Evolutionary conservation across 2,888 invertebrate species (phyloP).

Genomic region (Amphimallon solstitiale): DNA sequence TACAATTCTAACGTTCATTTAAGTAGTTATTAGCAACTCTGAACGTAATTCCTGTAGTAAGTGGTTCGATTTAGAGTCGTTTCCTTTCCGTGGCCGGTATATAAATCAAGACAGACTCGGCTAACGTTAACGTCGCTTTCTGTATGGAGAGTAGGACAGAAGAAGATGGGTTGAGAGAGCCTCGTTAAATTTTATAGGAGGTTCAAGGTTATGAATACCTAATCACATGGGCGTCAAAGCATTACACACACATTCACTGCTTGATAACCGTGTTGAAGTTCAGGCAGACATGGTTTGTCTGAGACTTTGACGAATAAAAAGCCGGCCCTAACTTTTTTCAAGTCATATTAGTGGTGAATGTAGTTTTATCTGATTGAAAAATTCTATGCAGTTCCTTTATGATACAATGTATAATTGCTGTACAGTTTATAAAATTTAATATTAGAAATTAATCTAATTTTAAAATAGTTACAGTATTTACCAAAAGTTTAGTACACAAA

Average conservation of each 20-base stretch:
- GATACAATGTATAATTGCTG: too few relatives aligned
- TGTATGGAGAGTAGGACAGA: neutral
- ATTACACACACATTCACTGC: conserved; percentile 7
- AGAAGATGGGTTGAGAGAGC: neutral
- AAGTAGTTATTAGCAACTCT: conserved; percentile 2
- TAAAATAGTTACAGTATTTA: too few relatives aligned
- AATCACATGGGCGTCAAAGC: conserved; percentile 38
- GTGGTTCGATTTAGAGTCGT: conserved; percentile 1
- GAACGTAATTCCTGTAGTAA: conserved; percentile 1
- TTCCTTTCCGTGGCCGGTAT: neutral
- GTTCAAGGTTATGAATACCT: conserved; percentile 39
- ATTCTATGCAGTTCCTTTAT: too few relatives aligned
- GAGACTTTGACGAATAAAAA: too few relatives aligned
- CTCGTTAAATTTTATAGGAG: conserved; percentile 38
- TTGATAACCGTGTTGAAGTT: too few relatives aligned
- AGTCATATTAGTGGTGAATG: too few relatives aligned
- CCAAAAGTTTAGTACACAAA: too few relatives aligned
- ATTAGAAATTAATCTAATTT: too few relatives aligned
- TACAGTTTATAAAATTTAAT: too few relatives aligned
- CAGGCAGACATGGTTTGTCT: too few relatives aligned
- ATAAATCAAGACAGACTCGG: conserved; percentile 6
- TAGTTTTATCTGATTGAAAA: too few relatives aligned
- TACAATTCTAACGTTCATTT: neutral
- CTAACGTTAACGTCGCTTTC: neutral
- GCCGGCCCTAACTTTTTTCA: too few relatives aligned